Base-by-base conservation (phyloP, 1,140 invertebrate species). In the Drosophila nasuta region DNA sequence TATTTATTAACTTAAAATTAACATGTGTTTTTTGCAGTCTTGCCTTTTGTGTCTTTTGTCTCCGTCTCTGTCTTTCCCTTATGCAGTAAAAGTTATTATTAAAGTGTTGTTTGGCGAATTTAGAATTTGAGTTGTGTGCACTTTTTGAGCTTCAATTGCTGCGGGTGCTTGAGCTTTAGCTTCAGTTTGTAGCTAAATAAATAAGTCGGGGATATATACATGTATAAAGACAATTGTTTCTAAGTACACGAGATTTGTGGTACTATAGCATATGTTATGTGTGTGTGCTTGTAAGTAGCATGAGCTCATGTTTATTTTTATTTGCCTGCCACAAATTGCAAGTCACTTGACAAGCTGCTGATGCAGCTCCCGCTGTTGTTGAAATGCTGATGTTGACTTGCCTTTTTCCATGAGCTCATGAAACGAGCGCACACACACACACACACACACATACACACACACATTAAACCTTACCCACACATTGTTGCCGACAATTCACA, bases 331-430 rank as follows among this genome's bases (percentile, higher is more conserved):
- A 85, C 81, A 89, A 91, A 89, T 77, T 92, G 91, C 91, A 92
- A 92, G 91, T 92, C 91, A 92, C 91, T 87, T 92, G 91, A 92
- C 91, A 92, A 92, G 91, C 91, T 92, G 91, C 87, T 92, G 90
- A 92, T 92, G 91, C 91, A 92, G 91, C 91, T 92, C 91, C 87
- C 91, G 91, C 91, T 92, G 91, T 91, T 92, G 91, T 88, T 92
- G 87, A 92, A 91, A 91, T 91, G 83, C 90, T 91, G 90, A 91
- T 86, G 91, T 92, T 92, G 90, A 91, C 90, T 91, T 83, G 82
- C 88, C 82, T 91, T 91, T 91, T 79, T 86, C 72, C 75, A 89
- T 90, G 86, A 90, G 81, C 86, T 75, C 66, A 71, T 62, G 60
- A 62, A 65, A 35, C 57, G 52, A 51, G 38, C 43, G 60, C 33